These are phyloP conservation scores for Podocnemis expansa DNA, from an alignment of 2,113 vertebrate genomes.

Conservation along the genomic window DNA sequence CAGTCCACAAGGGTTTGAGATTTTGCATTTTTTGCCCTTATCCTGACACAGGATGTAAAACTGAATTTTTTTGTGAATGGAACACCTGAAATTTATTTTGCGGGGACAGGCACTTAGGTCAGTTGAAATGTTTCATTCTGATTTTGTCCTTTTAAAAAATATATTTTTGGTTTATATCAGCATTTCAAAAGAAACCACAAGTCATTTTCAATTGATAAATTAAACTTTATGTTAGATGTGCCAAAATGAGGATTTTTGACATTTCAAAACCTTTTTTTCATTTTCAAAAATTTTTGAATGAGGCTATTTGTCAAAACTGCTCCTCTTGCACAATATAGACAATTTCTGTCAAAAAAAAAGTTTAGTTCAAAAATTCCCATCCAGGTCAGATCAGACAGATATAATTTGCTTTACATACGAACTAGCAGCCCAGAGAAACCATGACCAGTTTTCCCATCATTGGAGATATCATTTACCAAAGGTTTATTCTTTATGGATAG, in stretches of 20 bases:
- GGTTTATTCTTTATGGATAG: not conserved
- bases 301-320: not conserved
- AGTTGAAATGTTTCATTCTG: not conserved
- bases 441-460: fast-evolving
- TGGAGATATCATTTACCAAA: not conserved
- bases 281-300: not conserved
- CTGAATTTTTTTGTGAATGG: not conserved
- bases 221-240: not conserved
- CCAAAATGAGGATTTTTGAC: not conserved
- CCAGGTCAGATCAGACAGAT: not conserved
- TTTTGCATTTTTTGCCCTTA: not conserved
- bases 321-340: not conserved
- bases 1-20: not conserved
- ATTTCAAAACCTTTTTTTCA: not conserved
- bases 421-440: not conserved
- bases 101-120: not conserved
- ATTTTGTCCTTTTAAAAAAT: not conserved
- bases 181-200: not conserved
- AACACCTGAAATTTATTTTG: not conserved
- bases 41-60: not conserved
- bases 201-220: not conserved
- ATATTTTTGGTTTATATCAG: not conserved
- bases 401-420: not conserved
- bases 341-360: not conserved
- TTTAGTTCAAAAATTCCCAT: not conserved